A percentile compares a stretch with the other conserved stretches of the same genome.
phyloP scores from a whole-genome alignment of 2,113 vertebrate species.

The Garra rufa region DNA sequence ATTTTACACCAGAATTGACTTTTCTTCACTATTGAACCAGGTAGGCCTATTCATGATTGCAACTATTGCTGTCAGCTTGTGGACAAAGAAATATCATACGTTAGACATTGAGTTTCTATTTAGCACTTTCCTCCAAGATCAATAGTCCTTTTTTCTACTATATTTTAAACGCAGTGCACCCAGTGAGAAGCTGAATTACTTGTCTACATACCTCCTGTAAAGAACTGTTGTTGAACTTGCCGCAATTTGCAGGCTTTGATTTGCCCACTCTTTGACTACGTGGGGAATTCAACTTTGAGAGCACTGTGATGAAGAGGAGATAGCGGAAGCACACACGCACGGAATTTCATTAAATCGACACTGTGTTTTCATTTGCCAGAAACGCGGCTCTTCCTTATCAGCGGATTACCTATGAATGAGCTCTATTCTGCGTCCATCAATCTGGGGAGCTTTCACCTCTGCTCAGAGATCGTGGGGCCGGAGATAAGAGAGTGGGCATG shows the following conservation, averaged over 20 bases:
- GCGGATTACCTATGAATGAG: conserved; percentile 46
- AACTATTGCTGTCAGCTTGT: not conserved
- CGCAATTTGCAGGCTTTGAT: conserved; percentile 44
- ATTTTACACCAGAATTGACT: not conserved
- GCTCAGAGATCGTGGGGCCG: conserved; percentile 12
- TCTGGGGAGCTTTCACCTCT: conserved; percentile 50
- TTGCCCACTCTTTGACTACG: conserved; percentile 41
- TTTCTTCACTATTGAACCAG: not conserved
- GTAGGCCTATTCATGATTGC: not conserved
- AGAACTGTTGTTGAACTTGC: conserved; percentile 44
- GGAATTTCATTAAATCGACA: conserved; percentile 59
- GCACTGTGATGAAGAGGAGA: conserved; percentile 52
- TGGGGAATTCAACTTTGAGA: conserved; percentile 44
- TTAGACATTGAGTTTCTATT: conserved; percentile 25
- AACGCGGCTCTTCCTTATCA: conserved; percentile 57
- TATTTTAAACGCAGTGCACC: not conserved
- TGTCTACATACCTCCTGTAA: conserved; percentile 27
- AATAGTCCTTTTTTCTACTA: conserved; percentile 4
- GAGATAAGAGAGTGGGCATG: conserved; percentile 47
- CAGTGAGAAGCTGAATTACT: conserved; percentile 41
- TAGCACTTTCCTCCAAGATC: conserved; percentile 9
- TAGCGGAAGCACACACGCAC: conserved; percentile 37
- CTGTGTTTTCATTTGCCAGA: conserved; percentile 55
- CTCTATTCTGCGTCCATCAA: conserved; percentile 50
- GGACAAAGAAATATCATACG: not conserved